Conservation (phyloP, 2,113 vertebrate species). For the Scomber scombrus region DNA sequence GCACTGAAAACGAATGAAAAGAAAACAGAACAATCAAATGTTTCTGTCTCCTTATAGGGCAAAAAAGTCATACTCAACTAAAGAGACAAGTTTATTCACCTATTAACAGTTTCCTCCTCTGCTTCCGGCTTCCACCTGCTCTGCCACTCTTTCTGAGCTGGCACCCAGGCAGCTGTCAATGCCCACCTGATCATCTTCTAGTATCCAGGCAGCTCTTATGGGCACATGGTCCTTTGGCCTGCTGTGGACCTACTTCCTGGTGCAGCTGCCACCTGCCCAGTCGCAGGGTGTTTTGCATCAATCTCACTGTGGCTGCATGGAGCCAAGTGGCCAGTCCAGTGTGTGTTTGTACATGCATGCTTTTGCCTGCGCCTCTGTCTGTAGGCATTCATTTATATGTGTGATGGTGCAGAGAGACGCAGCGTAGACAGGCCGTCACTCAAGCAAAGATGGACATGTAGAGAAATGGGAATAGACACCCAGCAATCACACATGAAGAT, state of each 20-base stretch:
- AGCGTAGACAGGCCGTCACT: slow-evolving; percentile 48
- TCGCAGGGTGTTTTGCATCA: slow-evolving; percentile 65
- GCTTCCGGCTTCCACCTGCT: slow-evolving; percentile 42
- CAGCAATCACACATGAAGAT: slow-evolving; percentile 68
- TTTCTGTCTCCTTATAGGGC: neutral
- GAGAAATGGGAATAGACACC: slow-evolving; percentile 71
- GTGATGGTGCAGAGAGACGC: slow-evolving; percentile 32
- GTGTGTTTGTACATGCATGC: slow-evolving; percentile 19
- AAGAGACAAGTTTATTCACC: slow-evolving; percentile 32
- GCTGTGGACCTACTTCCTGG: slow-evolving; percentile 66
- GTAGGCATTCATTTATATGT: slow-evolving; percentile 37
- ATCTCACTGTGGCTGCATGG: slow-evolving; percentile 47
- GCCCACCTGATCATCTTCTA: slow-evolving; percentile 61
- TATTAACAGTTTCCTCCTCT: slow-evolving; percentile 35
- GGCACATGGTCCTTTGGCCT: slow-evolving; percentile 58
- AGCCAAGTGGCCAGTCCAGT: slow-evolving; percentile 54
- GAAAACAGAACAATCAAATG: slow-evolving; percentile 27
- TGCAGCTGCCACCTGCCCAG: slow-evolving; percentile 78
- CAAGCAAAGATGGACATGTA: slow-evolving; percentile 71
- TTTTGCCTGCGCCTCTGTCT: slow-evolving; percentile 16
- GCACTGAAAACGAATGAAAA: slow-evolving; percentile 9
- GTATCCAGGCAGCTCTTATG: slow-evolving; percentile 49
- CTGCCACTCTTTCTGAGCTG: slow-evolving; percentile 41
- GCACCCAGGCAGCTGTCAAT: slow-evolving; percentile 53
- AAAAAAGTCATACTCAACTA: slow-evolving; percentile 30